These are phyloP conservation scores for Octonoba sinensis DNA, from an alignment of 2,888 invertebrate species.

Conservation along the genomic window DNA sequence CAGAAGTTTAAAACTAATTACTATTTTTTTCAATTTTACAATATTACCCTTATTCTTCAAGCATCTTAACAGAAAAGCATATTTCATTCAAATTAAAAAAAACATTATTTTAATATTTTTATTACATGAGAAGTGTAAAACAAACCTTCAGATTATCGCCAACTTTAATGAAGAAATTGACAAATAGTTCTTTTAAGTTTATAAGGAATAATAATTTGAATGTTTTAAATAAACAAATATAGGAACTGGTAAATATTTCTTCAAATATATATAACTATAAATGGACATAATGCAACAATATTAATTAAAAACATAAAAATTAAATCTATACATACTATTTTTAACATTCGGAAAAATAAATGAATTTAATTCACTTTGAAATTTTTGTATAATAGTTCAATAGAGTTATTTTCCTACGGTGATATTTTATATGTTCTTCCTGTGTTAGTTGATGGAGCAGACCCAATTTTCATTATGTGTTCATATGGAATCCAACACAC, in stretches of 20 bases:
- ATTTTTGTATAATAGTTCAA: slow-evolving; percentile 2
- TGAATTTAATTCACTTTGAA: not conserved
- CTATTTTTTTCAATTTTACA: too few species aligned
- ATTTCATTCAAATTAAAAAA: too few species aligned
- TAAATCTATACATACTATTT: slow-evolving; percentile 2
- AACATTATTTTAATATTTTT: too few species aligned
- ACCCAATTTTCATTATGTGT: not conserved
- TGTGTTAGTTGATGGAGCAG: not conserved
- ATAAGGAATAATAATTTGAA: not conserved
- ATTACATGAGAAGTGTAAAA: too few species aligned
- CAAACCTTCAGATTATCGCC: not conserved
- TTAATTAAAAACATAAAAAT: not conserved
- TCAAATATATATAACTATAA: not conserved
- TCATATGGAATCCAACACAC: not conserved
- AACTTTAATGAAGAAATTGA: not conserved
- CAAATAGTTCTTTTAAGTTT: slow-evolving; percentile 1
- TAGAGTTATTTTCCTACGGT: not conserved
- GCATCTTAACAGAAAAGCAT: too few species aligned
- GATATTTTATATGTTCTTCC: slow-evolving; percentile 2
- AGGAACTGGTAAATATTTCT: too few species aligned
- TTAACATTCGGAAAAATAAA: not conserved
- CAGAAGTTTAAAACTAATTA: too few species aligned
- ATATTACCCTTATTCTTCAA: too few species aligned
- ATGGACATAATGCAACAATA: not conserved
- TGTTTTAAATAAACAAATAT: not conserved